Percentiles rank a stretch among this genome's conserved stretches.
Evolutionary conservation across 2,797 vertebrate genomes (phyloP).

Genomic region (Scyliorhinus canicula): DNA sequence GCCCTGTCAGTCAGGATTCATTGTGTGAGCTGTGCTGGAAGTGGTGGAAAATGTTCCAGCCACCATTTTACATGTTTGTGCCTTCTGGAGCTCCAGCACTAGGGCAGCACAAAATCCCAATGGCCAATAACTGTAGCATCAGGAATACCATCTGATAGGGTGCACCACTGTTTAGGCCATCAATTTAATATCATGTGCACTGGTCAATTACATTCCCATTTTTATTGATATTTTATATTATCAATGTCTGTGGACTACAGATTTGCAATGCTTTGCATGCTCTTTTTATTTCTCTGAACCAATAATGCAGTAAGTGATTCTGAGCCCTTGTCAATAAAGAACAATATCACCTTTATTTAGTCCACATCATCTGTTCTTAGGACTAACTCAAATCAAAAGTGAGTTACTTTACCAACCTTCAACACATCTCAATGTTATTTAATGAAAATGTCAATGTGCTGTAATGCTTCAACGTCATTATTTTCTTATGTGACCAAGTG

Average conservation of each 20-base stretch:
- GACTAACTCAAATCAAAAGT: neutral
- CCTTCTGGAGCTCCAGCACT: neutral
- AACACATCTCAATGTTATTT: neutral
- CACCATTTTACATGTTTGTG: neutral
- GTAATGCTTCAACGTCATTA: neutral
- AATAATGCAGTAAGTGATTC: neutral
- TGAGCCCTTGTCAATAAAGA: neutral
- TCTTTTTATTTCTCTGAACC: neutral
- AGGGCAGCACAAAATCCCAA: neutral
- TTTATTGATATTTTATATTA: neutral
- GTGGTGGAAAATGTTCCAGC: neutral
- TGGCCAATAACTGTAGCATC: neutral
- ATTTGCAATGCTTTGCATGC: neutral
- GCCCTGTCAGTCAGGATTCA: neutral
- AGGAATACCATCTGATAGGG: neutral
- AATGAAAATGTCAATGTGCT: neutral
- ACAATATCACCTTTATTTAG: neutral
- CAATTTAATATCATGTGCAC: neutral
- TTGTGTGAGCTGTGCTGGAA: neutral
- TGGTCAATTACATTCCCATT: neutral
- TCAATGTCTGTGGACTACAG: neutral
- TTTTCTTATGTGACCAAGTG: neutral
- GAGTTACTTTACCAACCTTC: neutral
- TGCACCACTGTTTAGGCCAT: too few relatives aligned
- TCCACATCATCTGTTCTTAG: conserved; percentile 8